Conservation (phyloP, 2,113 vertebrate species). For the Eretmochelys imbricata region DNA sequence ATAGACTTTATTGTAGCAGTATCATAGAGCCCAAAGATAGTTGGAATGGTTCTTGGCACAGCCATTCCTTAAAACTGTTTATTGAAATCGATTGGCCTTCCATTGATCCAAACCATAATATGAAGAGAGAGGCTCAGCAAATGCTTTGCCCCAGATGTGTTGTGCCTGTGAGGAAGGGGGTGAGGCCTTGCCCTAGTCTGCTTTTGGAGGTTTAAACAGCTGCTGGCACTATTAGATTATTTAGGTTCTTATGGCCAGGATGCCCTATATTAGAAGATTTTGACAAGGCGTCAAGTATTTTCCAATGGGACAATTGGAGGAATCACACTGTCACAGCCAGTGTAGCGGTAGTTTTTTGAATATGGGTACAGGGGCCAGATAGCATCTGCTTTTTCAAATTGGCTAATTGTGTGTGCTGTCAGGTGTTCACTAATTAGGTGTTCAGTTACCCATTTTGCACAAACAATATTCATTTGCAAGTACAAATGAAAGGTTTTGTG, state of each 20-base stretch:
- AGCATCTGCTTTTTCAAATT: conserved; percentile 51
- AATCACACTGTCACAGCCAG: not conserved
- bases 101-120: not conserved
- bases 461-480: conserved; percentile 43
- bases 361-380: not conserved
- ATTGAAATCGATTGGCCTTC: not conserved
- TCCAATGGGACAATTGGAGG: not conserved
- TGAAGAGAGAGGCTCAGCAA: not conserved
- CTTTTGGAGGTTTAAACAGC: not conserved
- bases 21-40: not conserved
- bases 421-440: conserved; percentile 60
- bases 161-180: not conserved
- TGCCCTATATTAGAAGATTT: not conserved
- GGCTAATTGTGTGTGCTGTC: conserved; percentile 36
- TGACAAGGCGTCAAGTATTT: not conserved
- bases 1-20: not conserved
- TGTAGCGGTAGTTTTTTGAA: not conserved
- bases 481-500: conserved; percentile 41
- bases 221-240: not conserved
- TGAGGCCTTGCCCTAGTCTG: not conserved
- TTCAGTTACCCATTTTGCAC: conserved; percentile 51
- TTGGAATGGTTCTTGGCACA: not conserved
- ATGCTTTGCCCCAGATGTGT: accelerated
- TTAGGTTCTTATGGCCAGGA: not conserved
- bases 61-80: not conserved